Conservation (phyloP, 2,113 vertebrate species). For the Ptilorrhoa leucosticta region DNA sequence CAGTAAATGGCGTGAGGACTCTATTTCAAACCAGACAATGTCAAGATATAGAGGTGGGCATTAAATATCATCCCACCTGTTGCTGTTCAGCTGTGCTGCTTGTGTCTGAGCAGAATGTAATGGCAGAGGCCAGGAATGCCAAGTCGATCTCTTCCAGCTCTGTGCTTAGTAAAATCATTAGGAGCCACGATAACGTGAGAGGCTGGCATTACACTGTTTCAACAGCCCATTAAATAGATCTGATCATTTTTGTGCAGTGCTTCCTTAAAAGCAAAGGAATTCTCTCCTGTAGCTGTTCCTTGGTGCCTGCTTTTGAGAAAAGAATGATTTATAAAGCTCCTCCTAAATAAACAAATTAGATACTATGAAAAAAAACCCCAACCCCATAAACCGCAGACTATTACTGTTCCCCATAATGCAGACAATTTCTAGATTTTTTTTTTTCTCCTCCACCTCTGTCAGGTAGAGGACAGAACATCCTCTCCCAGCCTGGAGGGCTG, state of each 20-base stretch:
- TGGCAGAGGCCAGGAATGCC: not conserved
- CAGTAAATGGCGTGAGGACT: not conserved
- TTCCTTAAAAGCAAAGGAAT: not conserved
- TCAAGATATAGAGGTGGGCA: not conserved
- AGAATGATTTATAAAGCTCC: not conserved
- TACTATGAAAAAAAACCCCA: not conserved
- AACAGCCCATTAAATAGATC: not conserved
- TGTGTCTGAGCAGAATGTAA: not conserved
- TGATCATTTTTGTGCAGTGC: not conserved
- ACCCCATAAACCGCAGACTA: not conserved
- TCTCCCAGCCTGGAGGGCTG: not conserved
- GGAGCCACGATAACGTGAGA: not conserved
- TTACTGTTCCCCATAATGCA: not conserved
- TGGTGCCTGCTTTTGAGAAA: not conserved
- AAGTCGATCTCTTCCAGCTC: not conserved
- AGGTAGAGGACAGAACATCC: not conserved
- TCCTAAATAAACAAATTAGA: not conserved
- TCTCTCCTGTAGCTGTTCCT: not conserved
- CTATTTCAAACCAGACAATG: conserved; percentile 24
- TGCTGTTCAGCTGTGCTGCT: not conserved
- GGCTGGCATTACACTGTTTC: not conserved
- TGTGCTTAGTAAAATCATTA: not conserved
- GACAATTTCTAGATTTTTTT: not conserved
- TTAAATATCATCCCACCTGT: conserved; percentile 18
- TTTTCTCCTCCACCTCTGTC: not conserved